Percentiles rank a stretch among this genome's conserved stretches.
phyloP scores from a whole-genome alignment of 2,888 invertebrate species.

The Netelia inedita region DNA sequence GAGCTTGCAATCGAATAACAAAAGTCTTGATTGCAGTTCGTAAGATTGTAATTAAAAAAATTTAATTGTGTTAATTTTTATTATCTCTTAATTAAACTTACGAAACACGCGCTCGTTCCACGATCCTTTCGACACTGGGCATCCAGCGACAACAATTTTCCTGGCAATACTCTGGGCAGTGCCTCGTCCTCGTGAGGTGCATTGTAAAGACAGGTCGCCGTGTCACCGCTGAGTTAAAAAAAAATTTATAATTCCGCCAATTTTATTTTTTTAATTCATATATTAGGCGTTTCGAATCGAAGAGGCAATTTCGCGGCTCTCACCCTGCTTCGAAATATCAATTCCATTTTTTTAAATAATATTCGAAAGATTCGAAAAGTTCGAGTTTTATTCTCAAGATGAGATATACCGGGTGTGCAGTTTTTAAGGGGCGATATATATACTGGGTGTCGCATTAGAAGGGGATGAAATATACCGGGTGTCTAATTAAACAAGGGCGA shows the following conservation, averaged over 20 bases:
- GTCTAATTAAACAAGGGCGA: too few relatives aligned
- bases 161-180: constrained; percentile 94
- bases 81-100: constrained; percentile 84
- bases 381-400: too few relatives aligned
- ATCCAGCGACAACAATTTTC: constrained; percentile 94
- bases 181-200: constrained; percentile 97
- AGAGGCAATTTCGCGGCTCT: too few relatives aligned
- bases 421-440: too few relatives aligned
- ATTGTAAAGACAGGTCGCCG: constrained; percentile 96
- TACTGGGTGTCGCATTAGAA: too few relatives aligned
- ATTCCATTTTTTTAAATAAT: too few relatives aligned
- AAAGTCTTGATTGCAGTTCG: background rate
- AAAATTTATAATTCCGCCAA: background rate
- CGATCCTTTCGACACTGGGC: constrained; percentile 97
- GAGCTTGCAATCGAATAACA: constrained; percentile 2
- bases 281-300: too few relatives aligned
- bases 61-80: background rate
- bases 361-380: too few relatives aligned
- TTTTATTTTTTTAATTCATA: too few relatives aligned
- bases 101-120: constrained; percentile 94
- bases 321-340: too few relatives aligned
- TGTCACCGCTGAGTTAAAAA: constrained; percentile 92
- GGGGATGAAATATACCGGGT: too few relatives aligned
- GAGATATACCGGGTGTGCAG: too few relatives aligned
- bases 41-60: constrained; percentile 1